phyloP scores from a whole-genome alignment of 1,140 invertebrate genomes.

The Manduca sexta region DNA sequence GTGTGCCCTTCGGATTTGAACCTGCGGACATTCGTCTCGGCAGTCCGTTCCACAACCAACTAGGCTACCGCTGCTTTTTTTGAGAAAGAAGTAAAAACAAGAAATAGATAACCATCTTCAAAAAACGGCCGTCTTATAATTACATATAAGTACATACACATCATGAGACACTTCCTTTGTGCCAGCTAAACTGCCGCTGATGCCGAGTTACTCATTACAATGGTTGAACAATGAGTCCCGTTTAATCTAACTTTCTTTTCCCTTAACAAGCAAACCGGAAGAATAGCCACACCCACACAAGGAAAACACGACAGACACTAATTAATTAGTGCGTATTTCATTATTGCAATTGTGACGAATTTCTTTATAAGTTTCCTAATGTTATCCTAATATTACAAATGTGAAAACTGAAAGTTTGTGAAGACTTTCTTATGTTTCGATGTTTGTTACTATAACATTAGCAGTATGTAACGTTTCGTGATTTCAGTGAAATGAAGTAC shows the following conservation, averaged over 20 bases:
- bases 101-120: background rate
- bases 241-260: constrained; percentile 68
- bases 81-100: no score
- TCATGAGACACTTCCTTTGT: background rate
- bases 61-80: no score
- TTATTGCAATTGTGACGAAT: constrained; percentile 42
- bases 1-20: no score
- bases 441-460: no score
- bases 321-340: constrained; percentile 61
- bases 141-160: background rate
- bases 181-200: constrained; percentile 27
- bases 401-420: no score
- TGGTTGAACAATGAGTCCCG: constrained; percentile 53
- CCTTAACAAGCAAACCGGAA: constrained; percentile 48
- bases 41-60: no score
- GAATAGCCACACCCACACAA: constrained; percentile 52
- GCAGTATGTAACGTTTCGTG: no score
- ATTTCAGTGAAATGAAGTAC: no score
- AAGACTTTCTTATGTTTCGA: no score
- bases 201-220: constrained; percentile 44
- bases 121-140: background rate
- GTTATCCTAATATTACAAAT: no score
- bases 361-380: constrained; percentile 8
- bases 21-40: no score
- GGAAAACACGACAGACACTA: constrained; percentile 49